Evolutionary conservation across 2,888 invertebrate genomes (phyloP), one percentile per base, ranked within the genome.

Genomic region (Rhabditoides inermis): DNA sequence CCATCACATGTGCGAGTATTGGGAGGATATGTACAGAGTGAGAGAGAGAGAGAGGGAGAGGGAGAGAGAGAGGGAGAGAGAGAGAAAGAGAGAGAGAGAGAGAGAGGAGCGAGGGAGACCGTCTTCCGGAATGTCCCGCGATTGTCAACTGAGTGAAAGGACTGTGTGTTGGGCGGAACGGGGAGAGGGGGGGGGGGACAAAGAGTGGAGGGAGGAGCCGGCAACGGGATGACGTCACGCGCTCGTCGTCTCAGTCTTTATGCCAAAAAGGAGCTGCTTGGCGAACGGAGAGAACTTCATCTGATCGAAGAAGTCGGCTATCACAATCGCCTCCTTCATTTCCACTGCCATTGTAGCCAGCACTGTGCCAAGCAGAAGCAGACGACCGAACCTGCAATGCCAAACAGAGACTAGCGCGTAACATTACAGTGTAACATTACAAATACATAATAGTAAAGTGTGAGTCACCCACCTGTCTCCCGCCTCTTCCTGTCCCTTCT

Each of bases 341-440:
- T 74, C 74, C 6, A 71, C 72, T 7, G 70, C 69, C 69, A 74
- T 73, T 23, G 74, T 70, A 2, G 72, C 70, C 5, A 75, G 63
- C 2, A 70, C 69, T 2, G 74, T 73, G 12, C 73, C 73, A 2
- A 74, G 63, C 20, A 75, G 61, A 18, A 75, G 63, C 6, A 75
- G 58, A 22, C 70, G 65, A 10, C 72, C 72, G 49, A 72, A 74
- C 45, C 71, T 65, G 51, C 12, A 47, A 45, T 10, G n/a, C n/a
- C n/a, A n/a, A n/a, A n/a, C n/a, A n/a, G n/a, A n/a, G n/a, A n/a
- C n/a, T n/a, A n/a, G n/a, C n/a, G n/a, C 28, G 20, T 30, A 45
- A 18, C 15, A 4, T 7, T 20, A n/a, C 25, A 12, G 26, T 25
- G 26, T 28, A 1, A 18, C 12, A 36, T 23, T 26, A 6, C 20